A percentile compares a stretch with the other conserved stretches of the same genome.
Evolutionary conservation across 2,113 vertebrate genomes (phyloP).

Genomic region (Micromys minutus): DNA sequence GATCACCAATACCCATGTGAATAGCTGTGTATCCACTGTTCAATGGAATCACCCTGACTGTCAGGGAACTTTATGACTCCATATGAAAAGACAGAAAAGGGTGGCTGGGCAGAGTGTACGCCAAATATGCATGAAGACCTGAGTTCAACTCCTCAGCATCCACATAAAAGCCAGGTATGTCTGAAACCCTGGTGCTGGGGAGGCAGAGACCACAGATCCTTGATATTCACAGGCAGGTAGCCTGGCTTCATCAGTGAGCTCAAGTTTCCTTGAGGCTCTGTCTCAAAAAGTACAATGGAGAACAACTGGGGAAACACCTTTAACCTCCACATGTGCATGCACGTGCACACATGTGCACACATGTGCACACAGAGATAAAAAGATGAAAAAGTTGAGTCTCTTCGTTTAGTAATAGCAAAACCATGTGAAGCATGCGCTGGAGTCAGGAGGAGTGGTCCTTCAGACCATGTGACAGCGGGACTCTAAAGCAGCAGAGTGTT

Average conservation of each 20-base stretch:
- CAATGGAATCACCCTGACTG: not conserved
- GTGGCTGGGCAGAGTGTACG: not conserved
- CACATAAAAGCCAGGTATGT: not conserved
- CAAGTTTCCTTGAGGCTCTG: not conserved
- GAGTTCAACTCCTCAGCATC: not conserved
- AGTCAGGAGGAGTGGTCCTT: not conserved
- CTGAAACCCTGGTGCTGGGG: not conserved
- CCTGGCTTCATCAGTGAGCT: not conserved
- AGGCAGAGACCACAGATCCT: not conserved
- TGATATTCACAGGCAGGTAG: not conserved
- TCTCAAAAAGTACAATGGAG: not conserved
- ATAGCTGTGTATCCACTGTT: not conserved
- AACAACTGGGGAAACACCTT: not conserved
- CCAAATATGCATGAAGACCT: too few species aligned
- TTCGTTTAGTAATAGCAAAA: constrained; percentile 66
- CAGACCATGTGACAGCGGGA: not conserved
- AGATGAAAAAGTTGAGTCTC: constrained; percentile 57
- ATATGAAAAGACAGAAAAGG: not conserved
- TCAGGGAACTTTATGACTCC: not conserved
- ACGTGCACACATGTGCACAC: not conserved
- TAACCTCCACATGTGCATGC: too few species aligned
- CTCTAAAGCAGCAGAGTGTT: constrained; percentile 65
- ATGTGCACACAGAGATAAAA: not conserved
- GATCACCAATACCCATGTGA: too few species aligned
- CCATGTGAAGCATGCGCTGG: constrained; percentile 52